phyloP scores from a whole-genome alignment of 2,113 vertebrate species.

The Illadopsis cleaveri region DNA sequence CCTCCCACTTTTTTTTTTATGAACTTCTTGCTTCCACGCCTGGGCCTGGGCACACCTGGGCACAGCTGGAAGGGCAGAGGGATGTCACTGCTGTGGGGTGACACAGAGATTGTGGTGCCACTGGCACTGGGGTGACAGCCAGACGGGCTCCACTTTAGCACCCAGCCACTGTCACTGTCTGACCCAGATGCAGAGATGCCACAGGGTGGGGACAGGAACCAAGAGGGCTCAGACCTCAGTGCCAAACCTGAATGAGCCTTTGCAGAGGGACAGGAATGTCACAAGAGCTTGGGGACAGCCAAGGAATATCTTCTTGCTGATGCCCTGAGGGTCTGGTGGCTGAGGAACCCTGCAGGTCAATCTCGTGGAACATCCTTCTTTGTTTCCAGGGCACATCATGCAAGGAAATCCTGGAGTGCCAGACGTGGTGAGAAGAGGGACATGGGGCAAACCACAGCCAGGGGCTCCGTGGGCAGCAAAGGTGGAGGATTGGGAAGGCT shows the following conservation, averaged over 20 bases:
- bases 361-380: no score
- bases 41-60: background rate
- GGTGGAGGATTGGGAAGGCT: accelerated
- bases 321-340: background rate
- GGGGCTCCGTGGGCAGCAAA: background rate
- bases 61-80: background rate
- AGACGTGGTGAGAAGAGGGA: background rate
- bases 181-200: background rate
- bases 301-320: background rate
- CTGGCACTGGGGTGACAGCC: background rate
- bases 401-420: background rate
- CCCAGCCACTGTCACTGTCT: background rate
- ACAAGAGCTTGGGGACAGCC: background rate
- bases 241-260: background rate
- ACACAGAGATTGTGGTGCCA: background rate
- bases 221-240: background rate
- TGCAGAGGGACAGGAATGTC: background rate
- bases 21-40: background rate
- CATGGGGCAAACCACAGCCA: accelerated
- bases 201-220: background rate
- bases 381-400: background rate
- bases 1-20: background rate
- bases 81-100: accelerated
- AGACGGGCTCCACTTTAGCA: no score
- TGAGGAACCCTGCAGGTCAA: background rate